Conservation (phyloP, 2,797 vertebrate genomes). For the Xerus rutilus region DNA sequence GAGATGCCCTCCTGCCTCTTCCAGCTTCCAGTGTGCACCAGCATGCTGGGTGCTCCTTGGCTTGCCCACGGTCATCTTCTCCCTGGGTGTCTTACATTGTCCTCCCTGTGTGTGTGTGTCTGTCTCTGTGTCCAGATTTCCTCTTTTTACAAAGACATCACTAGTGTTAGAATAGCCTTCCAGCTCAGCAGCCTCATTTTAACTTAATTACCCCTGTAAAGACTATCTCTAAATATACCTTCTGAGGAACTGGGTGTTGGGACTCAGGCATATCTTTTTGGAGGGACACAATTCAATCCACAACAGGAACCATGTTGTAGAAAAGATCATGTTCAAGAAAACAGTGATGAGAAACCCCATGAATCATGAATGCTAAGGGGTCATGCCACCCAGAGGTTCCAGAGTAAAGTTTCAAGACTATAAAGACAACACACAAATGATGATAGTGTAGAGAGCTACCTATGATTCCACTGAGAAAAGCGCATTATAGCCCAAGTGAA, state of each 20-base stretch:
- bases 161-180: background rate
- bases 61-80: accelerated
- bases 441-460: background rate
- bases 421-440: background rate
- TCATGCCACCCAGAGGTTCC: background rate
- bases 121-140: background rate
- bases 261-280: background rate
- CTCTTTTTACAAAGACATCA: background rate
- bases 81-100: background rate
- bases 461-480: background rate
- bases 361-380: too few species aligned
- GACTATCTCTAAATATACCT: background rate
- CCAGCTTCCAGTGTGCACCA: accelerated
- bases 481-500: background rate
- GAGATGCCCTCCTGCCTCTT: background rate
- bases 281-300: background rate
- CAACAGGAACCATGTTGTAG: background rate
- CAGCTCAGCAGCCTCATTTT: background rate
- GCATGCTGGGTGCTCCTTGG: too few species aligned
- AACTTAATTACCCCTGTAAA: background rate
- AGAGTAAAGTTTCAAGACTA: background rate
- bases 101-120: background rate
- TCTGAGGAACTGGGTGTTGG: background rate
- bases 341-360: background rate
- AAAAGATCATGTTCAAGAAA: background rate